These are phyloP conservation scores for Spheniscus mendiculus DNA, from an alignment of 2,113 vertebrate species.

Conservation along the genomic window DNA sequence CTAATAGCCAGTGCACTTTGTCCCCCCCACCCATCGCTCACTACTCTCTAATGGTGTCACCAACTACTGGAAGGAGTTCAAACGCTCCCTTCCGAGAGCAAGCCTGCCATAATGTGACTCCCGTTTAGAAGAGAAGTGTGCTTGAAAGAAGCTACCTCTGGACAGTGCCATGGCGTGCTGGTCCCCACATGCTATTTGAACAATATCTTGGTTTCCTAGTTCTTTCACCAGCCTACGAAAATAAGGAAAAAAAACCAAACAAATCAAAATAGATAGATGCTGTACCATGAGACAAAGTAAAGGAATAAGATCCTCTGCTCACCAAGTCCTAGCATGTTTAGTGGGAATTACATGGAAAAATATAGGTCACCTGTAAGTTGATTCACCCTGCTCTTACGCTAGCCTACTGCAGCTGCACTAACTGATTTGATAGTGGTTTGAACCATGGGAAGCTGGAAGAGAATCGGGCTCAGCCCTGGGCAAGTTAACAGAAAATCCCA, in stretches of 20 bases:
- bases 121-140: neutral
- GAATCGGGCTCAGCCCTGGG: neutral
- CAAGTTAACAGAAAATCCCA: neutral
- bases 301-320: neutral
- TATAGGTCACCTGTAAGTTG: neutral
- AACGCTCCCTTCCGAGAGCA: neutral
- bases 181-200: conserved; percentile 77
- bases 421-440: neutral
- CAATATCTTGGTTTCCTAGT: conserved; percentile 35
- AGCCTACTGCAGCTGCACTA: neutral
- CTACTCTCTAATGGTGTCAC: neutral
- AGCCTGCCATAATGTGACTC: neutral
- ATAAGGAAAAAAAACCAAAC: neutral
- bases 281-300: neutral
- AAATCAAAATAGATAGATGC: neutral
- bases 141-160: conserved; percentile 65
- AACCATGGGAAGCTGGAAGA: neutral
- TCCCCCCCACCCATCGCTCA: neutral
- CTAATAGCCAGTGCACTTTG: neutral
- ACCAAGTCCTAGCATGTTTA: neutral
- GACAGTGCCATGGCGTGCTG: conserved; percentile 73
- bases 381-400: neutral
- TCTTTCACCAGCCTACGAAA: conserved; percentile 51
- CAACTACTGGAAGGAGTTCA: neutral
- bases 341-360: neutral